phyloP scores from a whole-genome alignment of 2,113 vertebrate species.

The Cygnus atratus region DNA sequence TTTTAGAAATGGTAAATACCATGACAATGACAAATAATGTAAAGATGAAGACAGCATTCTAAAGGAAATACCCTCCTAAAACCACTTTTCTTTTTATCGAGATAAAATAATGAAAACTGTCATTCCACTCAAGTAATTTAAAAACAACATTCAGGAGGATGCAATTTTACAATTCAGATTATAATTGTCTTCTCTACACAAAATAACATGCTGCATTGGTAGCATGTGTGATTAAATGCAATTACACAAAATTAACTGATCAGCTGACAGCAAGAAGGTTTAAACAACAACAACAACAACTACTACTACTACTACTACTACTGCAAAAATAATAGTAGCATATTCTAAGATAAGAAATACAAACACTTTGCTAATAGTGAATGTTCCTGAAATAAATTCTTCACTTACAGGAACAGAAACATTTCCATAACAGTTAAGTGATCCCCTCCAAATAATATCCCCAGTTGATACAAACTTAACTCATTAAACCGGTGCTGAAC shows the following conservation, averaged over 20 bases:
- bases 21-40: background rate
- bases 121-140: background rate
- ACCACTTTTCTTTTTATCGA: background rate
- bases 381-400: background rate
- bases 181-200: background rate
- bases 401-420: background rate
- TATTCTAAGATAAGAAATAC: background rate
- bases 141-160: background rate
- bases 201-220: background rate
- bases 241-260: background rate
- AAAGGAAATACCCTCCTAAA: background rate
- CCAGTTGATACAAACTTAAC: background rate
- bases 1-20: background rate
- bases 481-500: background rate
- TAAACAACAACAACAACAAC: background rate
- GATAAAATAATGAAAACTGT: background rate
- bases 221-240: background rate
- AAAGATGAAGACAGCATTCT: background rate
- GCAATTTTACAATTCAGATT: background rate
- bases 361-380: background rate
- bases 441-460: background rate
- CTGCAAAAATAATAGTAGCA: too few species aligned
- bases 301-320: too few species aligned
- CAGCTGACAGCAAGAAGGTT: background rate
- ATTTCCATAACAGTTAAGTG: background rate